Conservation (phyloP, 2,797 vertebrate genomes). For the Yasuhikotakia modesta region DNA sequence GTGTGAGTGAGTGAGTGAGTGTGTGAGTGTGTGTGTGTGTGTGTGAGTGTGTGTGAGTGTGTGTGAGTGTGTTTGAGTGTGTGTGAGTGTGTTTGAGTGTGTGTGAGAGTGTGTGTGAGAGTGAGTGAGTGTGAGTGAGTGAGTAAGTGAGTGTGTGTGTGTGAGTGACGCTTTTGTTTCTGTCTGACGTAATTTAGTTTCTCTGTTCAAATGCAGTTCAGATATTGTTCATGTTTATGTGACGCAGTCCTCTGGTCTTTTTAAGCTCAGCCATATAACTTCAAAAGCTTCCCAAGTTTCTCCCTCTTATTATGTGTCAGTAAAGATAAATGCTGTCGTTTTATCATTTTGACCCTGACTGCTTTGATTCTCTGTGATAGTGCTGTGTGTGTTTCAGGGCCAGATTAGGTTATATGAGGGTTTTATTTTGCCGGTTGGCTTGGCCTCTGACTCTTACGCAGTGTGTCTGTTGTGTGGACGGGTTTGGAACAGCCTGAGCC, state of each 20-base stretch:
- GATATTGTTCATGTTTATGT: background rate
- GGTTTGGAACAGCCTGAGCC: background rate
- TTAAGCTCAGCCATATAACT: background rate
- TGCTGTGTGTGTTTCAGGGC: background rate
- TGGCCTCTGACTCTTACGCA: constrained; percentile 13
- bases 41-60: no score
- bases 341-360: background rate
- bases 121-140: no score
- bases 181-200: no score
- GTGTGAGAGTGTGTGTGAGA: no score
- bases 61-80: no score
- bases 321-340: constrained; percentile 28
- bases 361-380: background rate
- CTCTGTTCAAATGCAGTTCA: background rate
- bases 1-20: no score
- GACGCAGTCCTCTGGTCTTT: background rate
- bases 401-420: constrained; percentile 1
- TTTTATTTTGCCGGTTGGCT: background rate
- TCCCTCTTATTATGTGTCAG: constrained; percentile 2
- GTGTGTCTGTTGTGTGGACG: background rate
- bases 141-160: no score
- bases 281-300: background rate
- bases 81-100: no score
- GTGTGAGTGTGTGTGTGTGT: no score
- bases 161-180: no score